A percentile compares a stretch with the other conserved stretches of the same genome.
Conservation (phyloP, 1,140 invertebrate genomes). For the Eriosoma lanigerum region DNA sequence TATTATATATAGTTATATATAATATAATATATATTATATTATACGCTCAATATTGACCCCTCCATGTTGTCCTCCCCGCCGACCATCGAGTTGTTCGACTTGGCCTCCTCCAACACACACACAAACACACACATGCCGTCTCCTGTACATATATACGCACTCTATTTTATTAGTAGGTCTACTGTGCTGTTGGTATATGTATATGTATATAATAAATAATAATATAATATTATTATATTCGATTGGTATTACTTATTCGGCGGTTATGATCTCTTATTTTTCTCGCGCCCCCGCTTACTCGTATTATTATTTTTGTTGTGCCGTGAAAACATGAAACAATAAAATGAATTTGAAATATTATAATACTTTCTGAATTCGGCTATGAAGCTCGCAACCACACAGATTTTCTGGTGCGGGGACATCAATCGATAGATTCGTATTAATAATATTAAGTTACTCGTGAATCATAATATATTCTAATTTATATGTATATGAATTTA, state of each 20-base stretch:
- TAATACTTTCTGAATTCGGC: too few species aligned
- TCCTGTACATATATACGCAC: background rate
- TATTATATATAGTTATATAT: background rate
- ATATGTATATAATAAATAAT: background rate
- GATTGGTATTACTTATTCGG: background rate
- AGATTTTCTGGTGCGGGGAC: too few species aligned
- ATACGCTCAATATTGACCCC: slow-evolving; percentile 21
- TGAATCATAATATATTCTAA: too few species aligned
- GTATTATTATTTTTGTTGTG: too few species aligned
- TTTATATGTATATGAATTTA: too few species aligned
- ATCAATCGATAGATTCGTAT: too few species aligned
- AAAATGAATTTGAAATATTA: too few species aligned
- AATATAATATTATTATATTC: background rate
- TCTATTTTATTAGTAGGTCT: background rate
- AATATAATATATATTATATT: background rate
- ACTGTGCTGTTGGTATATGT: background rate
- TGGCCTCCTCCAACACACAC: background rate
- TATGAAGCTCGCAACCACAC: too few species aligned
- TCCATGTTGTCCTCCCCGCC: background rate
- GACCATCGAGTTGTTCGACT: slow-evolving; percentile 8
- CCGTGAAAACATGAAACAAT: too few species aligned
- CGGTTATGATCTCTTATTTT: background rate
- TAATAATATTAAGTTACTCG: too few species aligned
- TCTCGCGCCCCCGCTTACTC: too few species aligned
- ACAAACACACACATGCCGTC: background rate